Base-by-base conservation (phyloP, 2,888 invertebrate species). In the Margaritifera margaritifera region DNA sequence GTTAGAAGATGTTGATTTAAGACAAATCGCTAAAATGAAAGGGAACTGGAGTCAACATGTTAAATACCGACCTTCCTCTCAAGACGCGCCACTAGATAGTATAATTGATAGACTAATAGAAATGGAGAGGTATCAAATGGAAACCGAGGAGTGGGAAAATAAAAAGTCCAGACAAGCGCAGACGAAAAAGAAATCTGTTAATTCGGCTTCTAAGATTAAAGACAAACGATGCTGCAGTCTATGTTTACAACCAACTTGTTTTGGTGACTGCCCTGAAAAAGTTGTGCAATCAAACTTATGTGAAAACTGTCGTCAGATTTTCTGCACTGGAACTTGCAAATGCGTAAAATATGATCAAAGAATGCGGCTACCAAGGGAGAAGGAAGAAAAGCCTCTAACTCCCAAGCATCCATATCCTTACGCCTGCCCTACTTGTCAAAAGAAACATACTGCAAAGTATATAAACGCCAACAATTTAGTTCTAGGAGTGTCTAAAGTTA, bases 221-320 rank as follows among this genome's bases (percentile, higher is more conserved):
- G 83, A 84, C 68, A 82, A 74, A 64, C 75, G 82, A 5, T 87
- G 86, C 66, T 84, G 84, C 57, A 61, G 75, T 18, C 72, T 77
- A 42, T 87, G 87, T 65, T 72, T 86, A 31, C 87, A 86, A 71
- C 73, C 80, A 5, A 83, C 85, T 1, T 87, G 87, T 68, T 80
- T 81, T 27, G 87, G 87, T 0, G 85, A 86, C 77, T 86, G 87
- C 68, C 84, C 85, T 0, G 82, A 80, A 57, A 86, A 86, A 75
- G 63, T 70, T 8, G 74, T 73, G 58, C 72, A 71, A 62, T 66
- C 78, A 4, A 72, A 77, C 61, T 65, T 72, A 5, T 85, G 84
- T 65, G 81, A 79, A 42, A 67, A 69, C 24, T 85, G 84, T 72
- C 66, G 77, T 25, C 83, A 84, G 59, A 66, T 71, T 1, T 72